Evolutionary conservation across 2,888 invertebrate genomes (phyloP).

Genomic region (Nemotelus pantherinus): DNA sequence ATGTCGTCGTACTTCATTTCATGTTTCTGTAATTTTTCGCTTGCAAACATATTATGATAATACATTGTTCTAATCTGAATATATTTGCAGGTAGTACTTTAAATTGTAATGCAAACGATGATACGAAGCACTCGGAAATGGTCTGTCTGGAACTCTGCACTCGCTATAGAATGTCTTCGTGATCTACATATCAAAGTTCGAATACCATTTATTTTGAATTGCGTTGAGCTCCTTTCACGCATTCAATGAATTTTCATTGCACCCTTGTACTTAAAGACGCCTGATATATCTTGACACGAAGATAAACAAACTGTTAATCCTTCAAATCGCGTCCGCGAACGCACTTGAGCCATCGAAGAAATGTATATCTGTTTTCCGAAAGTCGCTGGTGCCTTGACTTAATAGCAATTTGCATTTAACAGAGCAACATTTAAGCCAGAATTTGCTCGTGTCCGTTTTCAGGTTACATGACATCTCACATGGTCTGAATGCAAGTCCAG

Average conservation of each 20-base stretch:
- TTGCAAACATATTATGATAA: slow-evolving; percentile 23
- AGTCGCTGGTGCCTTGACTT: slow-evolving; percentile 35
- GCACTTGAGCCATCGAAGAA: slow-evolving; percentile 13
- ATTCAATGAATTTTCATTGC: neutral
- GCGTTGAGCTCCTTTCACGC: slow-evolving; percentile 8
- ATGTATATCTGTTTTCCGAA: slow-evolving; percentile 19
- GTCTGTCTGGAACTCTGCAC: neutral
- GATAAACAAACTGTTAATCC: too few species aligned
- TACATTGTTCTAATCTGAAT: neutral
- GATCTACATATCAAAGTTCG: slow-evolving; percentile 30
- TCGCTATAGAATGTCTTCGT: neutral
- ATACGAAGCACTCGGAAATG: neutral
- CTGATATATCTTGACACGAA: neutral
- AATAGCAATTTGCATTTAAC: slow-evolving; percentile 51
- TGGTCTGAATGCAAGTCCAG: slow-evolving; percentile 25
- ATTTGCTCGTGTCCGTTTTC: slow-evolving; percentile 47
- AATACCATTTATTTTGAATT: slow-evolving; percentile 22
- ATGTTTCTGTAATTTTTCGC: slow-evolving; percentile 9
- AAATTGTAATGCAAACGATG: slow-evolving; percentile 32
- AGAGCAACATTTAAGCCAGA: slow-evolving; percentile 46
- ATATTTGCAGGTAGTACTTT: neutral
- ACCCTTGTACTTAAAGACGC: slow-evolving; percentile 2
- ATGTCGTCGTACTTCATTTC: slow-evolving; percentile 11
- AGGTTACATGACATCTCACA: slow-evolving; percentile 50
- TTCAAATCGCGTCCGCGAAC: neutral